Evolutionary conservation across 2,113 vertebrate genomes (phyloP), one percentile per base, ranked within the genome.

Genomic region (Poeciliopsis prolifica): DNA sequence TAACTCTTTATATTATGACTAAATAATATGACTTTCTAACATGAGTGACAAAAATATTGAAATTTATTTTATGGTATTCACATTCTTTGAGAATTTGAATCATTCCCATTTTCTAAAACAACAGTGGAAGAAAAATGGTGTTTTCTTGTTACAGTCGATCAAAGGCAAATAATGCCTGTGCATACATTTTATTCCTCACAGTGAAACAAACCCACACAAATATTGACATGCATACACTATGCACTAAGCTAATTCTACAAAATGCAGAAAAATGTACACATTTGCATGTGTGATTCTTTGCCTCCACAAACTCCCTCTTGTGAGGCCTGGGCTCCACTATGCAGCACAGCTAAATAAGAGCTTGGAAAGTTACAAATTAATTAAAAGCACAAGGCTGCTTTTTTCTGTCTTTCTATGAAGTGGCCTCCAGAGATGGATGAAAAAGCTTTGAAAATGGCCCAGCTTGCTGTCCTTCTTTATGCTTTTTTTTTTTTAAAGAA

Each of bases 101-200:
- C 35, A 37, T 37, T 37, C 2, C 35, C 10, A 37, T 10, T 37
- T 37, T 10, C 10, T 37, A 37, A 37, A 37, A 37, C 35, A 35
- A 35, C 35, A 37, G 10, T 15, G 4, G 15, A 14, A 42, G 3
- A 42, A 42, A 42, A 3, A 42, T 82, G 81, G 79, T 83, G 90
- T 91, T 85, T 80, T n/a, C 79, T 83, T 82, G 79, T 89, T 87
- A 80, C 76, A 74, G 81, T 80, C 78, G 76, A 85, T 84, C 75
- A 74, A 75, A 81, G 69, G 75, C 77, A 90, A 89, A 86, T 24
- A 71, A 82, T 71, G 62, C 80, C 70, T 68, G 71, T 75, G 72
- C 80, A 85, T 66, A 74, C 73, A 72, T 83, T 83, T 80, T 30
- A 80, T 84, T 82, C 30, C 37, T 65, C 70, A 31, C 48, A n/a